phyloP scores from a whole-genome alignment of 2,113 vertebrate genomes.

The Barnardius zonarius region DNA sequence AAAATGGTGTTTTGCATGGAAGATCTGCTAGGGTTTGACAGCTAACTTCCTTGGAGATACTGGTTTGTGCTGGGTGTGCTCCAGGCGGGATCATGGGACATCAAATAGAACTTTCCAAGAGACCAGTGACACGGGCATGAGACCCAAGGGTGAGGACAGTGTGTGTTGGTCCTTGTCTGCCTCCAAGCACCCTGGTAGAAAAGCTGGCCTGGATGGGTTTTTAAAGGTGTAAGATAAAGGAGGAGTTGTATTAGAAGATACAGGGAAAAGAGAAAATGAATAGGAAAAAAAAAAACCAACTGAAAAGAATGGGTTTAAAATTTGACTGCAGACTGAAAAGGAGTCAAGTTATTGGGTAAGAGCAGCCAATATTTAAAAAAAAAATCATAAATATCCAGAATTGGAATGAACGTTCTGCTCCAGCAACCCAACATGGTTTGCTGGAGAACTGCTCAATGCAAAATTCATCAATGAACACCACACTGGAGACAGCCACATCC shows the following conservation, averaged over 20 bases:
- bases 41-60: constrained; percentile 31
- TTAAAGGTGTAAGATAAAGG: not conserved
- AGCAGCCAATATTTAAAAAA: not conserved
- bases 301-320: accelerated
- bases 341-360: not conserved
- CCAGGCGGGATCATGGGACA: accelerated
- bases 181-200: not conserved
- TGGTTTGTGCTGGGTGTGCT: constrained; percentile 2
- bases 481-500: accelerated
- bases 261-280: not conserved
- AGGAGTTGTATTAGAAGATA: not conserved
- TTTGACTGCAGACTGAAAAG: not conserved
- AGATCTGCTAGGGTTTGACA: constrained; percentile 45
- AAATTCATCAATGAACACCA: not conserved
- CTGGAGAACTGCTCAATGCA: not conserved
- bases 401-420: not conserved
- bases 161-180: not conserved
- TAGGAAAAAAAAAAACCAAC: not conserved
- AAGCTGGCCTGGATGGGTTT: not conserved
- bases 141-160: not conserved
- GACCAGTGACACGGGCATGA: accelerated
- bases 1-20: constrained; percentile 36
- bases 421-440: not conserved
- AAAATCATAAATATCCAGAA: not conserved
- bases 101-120: not conserved